Conservation (phyloP, 2,113 vertebrate genomes). For the Probosciger aterrimus region DNA sequence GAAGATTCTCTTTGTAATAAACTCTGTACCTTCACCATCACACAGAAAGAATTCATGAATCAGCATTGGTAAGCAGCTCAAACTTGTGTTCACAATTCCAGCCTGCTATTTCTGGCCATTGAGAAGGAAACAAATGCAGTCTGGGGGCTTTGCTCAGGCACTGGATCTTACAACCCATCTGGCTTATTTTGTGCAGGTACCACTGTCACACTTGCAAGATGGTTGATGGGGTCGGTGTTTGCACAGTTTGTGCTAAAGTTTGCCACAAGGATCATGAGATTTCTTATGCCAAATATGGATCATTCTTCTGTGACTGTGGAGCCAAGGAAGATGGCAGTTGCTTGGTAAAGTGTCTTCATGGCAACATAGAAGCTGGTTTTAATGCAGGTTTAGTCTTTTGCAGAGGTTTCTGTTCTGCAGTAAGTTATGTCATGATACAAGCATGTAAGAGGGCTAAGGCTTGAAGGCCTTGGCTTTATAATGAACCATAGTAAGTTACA, state of each 20-base stretch:
- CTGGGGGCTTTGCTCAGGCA: background rate
- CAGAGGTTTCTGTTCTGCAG: background rate
- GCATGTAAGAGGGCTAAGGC: background rate
- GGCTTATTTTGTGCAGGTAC: slow-evolving; percentile 80
- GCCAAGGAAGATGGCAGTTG: slow-evolving; percentile 99
- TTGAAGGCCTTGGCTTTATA: background rate
- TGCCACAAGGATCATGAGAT: slow-evolving; percentile 99
- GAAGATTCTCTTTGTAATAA: slow-evolving; percentile 99
- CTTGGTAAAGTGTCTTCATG: slow-evolving; percentile 82
- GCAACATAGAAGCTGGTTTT: background rate
- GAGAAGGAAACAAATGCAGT: slow-evolving; percentile 69
- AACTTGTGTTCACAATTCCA: slow-evolving; percentile 1
- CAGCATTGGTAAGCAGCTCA: slow-evolving; percentile 90
- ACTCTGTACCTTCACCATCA: slow-evolving; percentile 98
- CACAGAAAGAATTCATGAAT: slow-evolving; percentile 99
- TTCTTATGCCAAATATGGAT: slow-evolving; percentile 98
- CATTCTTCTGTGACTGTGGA: slow-evolving; percentile 99
- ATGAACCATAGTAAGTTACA: background rate
- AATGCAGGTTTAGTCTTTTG: background rate
- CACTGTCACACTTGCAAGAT: slow-evolving; percentile 99
- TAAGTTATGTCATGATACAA: background rate
- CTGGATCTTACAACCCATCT: background rate
- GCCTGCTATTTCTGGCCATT: slow-evolving; percentile 77
- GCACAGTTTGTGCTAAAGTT: slow-evolving; percentile 98
- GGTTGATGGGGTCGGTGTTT: slow-evolving; percentile 98